These are phyloP conservation scores for Calameuta filiformis DNA, from an alignment of 2,888 invertebrate species.

Conservation along the genomic window DNA sequence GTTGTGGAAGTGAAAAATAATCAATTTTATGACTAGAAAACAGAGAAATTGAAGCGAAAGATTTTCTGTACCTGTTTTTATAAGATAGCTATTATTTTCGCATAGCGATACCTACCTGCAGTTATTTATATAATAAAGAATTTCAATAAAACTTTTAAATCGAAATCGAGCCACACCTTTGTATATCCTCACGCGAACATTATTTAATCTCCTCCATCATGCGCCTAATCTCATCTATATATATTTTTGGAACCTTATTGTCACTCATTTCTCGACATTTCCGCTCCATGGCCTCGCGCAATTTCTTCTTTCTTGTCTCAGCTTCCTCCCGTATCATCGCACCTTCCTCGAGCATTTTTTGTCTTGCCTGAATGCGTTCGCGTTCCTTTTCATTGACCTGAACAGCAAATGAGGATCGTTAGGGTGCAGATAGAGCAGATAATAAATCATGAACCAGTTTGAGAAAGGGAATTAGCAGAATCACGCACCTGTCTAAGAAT, in stretches of 20 bases:
- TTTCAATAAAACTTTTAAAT: background rate
- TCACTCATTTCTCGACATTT: slow-evolving; percentile 73
- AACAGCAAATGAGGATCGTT: background rate
- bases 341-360: slow-evolving; percentile 76
- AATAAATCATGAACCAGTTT: background rate
- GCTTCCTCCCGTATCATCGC: slow-evolving; percentile 72
- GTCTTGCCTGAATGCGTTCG: slow-evolving; percentile 72
- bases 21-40: background rate
- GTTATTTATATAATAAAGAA: slow-evolving; percentile 5
- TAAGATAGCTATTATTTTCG: background rate
- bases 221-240: slow-evolving; percentile 68
- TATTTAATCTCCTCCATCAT: slow-evolving; percentile 53
- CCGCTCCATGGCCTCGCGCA: slow-evolving; percentile 67
- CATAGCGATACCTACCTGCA: background rate
- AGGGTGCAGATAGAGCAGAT: background rate
- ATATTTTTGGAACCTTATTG: slow-evolving; percentile 70
- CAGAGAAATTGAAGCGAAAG: background rate
- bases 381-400: slow-evolving; percentile 76
- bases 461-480: background rate
- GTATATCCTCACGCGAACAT: background rate
- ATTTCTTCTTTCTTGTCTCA: slow-evolving; percentile 69
- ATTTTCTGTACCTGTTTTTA: background rate
- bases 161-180: background rate
- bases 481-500: slow-evolving; percentile 72
- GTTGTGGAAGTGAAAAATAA: slow-evolving; percentile 76